These are phyloP conservation scores for Tragopan temminckii DNA, from an alignment of 2,797 vertebrate species.

Conservation along the genomic window DNA sequence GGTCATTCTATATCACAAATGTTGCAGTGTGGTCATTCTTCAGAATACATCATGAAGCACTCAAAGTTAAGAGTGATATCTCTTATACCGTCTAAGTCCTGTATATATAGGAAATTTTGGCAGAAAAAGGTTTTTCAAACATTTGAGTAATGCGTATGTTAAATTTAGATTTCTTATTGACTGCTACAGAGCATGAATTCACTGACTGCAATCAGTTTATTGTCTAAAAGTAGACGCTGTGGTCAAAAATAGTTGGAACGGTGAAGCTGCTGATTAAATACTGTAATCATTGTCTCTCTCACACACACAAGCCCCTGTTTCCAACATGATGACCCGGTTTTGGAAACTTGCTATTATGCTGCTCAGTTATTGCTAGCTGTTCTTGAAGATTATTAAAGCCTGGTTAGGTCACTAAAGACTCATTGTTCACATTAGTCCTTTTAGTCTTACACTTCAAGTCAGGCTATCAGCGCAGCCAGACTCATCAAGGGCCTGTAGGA, in stretches of 20 bases:
- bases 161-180: constrained; percentile 13
- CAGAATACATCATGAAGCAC: not conserved
- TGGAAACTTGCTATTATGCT: constrained; percentile 55
- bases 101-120: not conserved
- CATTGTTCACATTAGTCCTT: constrained; percentile 63
- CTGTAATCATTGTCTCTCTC: constrained; percentile 50
- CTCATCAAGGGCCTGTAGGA: not conserved
- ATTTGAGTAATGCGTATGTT: not conserved
- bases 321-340: constrained; percentile 68
- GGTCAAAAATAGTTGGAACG: not conserved
- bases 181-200: not conserved
- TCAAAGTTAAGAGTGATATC: not conserved
- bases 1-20: not conserved
- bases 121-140: not conserved
- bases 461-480: constrained; percentile 17
- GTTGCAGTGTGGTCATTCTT: not conserved
- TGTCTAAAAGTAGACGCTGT: constrained; percentile 34
- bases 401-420: constrained; percentile 72
- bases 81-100: not conserved
- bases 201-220: not conserved
- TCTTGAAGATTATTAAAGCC: constrained; percentile 74
- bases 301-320: constrained; percentile 65
- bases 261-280: constrained; percentile 41
- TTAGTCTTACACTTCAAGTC: constrained; percentile 54
- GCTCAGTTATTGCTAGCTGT: constrained; percentile 50